These are phyloP conservation scores for Gopherus evgoodei DNA, from an alignment of 2,113 vertebrate species.

Conservation along the genomic window DNA sequence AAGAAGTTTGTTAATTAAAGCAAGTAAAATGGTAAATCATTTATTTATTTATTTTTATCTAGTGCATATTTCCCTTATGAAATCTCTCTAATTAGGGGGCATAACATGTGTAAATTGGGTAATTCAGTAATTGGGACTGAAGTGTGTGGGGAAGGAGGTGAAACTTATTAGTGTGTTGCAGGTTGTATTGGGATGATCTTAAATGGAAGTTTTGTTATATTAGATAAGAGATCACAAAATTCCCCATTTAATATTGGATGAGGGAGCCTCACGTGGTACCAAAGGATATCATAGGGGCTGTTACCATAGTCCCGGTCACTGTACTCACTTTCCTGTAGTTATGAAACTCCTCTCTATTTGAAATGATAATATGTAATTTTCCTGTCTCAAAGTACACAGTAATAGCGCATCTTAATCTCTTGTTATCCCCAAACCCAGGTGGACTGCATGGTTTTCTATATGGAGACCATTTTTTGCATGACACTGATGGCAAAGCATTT, in stretches of 20 bases:
- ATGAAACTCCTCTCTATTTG: not conserved
- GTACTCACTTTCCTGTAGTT: conserved; percentile 4
- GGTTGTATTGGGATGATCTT: conserved; percentile 38
- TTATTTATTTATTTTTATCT: not conserved
- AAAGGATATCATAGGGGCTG: not conserved
- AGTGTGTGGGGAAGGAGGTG: conserved; percentile 38
- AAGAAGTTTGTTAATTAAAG: conserved; percentile 41
- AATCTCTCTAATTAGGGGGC: conserved; percentile 4
- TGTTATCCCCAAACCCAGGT: not conserved
- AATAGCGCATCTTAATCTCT: not conserved
- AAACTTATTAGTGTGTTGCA: conserved; percentile 27
- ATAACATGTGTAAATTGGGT: not conserved
- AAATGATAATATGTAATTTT: not conserved
- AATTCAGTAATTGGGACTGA: conserved; percentile 21
- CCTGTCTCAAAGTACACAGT: not conserved
- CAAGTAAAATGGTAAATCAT: conserved; percentile 14
- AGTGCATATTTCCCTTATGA: not conserved
- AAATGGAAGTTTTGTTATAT: conserved; percentile 49
- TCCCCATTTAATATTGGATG: conserved; percentile 66
- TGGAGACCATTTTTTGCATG: not conserved
- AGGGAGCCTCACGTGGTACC: conserved; percentile 26
- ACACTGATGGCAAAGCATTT: not conserved
- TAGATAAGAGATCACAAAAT: conserved; percentile 71
- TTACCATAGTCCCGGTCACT: conserved; percentile 1
- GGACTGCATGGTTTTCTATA: accelerated